Evolutionary conservation across 1,140 invertebrate species (phyloP), one percentile per base, ranked within the genome.

Genomic region (Pseudomyrmex dendroicus): DNA sequence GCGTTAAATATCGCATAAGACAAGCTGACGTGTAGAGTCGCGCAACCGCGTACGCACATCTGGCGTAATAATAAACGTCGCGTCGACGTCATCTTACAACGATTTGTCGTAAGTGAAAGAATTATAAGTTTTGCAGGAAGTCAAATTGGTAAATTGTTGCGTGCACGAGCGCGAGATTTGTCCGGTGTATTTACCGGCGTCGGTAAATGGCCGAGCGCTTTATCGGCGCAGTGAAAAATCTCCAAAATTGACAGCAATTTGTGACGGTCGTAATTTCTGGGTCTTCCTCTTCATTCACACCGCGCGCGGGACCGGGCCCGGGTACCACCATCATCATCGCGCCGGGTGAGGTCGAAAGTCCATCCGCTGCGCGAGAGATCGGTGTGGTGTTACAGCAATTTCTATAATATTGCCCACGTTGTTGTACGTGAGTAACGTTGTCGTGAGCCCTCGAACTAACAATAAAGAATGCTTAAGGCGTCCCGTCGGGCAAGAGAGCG

Each of bases 321-420:
- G 22, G 44, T 64, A 68, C 73, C 76, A 89, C 82, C 82, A 86
- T 89, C 84, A 89, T 89, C 80, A 86, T 84, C 87, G 46, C 76
- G n/a, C 73, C 68, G 86, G 86, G 85, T 73, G 86, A 89, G 86
- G 82, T 89, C 88, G 76, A 84, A 82, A 59, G 77, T 84, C 87
- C 78, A 84, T 89, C 82, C 87, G 82, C 72, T 82, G 83, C 88
- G 88, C 89, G 88, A 35, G 35, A 35, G 35, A 89, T 89, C 87
- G 88, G 88, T 87, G 73, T 87, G 88, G 78, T 89, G 88, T 89
- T 89, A 89, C 87, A 89, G 88, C 88, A 89, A 89, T 89, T 89
- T 89, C 82, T 89, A 85, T 82, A 86, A 89, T 89, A 89, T 85
- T 68, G 72, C 72, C 84, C 87, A 89, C 84, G 85, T 88, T 84